Percentiles rank a stretch among this genome's conserved stretches.
phyloP scores from a whole-genome alignment of 53 echinoderm and acorn worm genomes.

The Pentamera pediparva region DNA sequence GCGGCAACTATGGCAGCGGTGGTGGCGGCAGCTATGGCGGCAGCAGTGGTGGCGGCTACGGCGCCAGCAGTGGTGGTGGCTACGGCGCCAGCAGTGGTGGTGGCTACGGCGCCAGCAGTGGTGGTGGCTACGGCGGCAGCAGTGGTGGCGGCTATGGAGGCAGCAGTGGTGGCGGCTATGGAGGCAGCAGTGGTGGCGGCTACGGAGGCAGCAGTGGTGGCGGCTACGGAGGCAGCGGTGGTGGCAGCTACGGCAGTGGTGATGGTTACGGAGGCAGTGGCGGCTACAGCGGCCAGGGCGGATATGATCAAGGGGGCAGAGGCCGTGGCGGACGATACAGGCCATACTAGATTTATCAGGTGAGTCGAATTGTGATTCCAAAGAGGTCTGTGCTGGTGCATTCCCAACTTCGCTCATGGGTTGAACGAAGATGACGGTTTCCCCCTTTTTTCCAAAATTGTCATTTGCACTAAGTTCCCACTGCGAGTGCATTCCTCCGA shows the following conservation, averaged over 20 bases:
- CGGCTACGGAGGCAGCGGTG: neutral
- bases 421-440: too few species aligned
- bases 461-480: too few species aligned
- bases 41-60: neutral
- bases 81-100: neutral
- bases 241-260: neutral
- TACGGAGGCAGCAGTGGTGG: neutral
- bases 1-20: slow-evolving; percentile 3
- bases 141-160: neutral
- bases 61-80: neutral
- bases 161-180: neutral
- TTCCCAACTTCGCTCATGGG: too few species aligned
- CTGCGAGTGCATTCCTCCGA: too few species aligned
- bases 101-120: neutral
- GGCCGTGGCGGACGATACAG: too few species aligned
- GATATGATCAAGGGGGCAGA: too few species aligned
- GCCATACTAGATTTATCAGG: too few species aligned
- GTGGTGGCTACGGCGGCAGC: neutral
- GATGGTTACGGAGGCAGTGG: neutral
- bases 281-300: neutral
- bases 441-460: too few species aligned
- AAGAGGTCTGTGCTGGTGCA: too few species aligned
- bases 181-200: neutral
- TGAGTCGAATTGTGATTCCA: too few species aligned
- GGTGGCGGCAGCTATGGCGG: neutral